Base-by-base conservation (phyloP, 1,140 invertebrate species). In the Pteromalus puparum region DNA sequence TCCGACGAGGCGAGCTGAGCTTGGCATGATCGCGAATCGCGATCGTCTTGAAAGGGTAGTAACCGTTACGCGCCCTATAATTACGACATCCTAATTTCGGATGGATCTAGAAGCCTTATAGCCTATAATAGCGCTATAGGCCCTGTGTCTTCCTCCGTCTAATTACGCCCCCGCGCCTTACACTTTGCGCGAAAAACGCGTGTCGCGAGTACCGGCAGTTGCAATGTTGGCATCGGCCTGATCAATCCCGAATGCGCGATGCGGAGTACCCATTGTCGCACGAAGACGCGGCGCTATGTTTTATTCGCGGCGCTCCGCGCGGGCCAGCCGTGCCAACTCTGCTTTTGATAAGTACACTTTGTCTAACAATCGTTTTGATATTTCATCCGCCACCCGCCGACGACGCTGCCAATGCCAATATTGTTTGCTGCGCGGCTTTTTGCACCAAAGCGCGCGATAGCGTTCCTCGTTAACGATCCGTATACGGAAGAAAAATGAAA, bases 21-120 rank as follows among this genome's bases (percentile, higher is more conserved):
- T 30, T n/a, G 28, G 28, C 61, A 70, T 70, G 34, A 70, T 28
- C 86, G n/a, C n/a, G n/a, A n/a, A n/a, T n/a, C n/a, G 84, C 67
- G 85, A 84, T 86, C 87, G 86, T 85, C 83, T 80, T 81, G 85
- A 87, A 85, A 87, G 87, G 87, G 87, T 86, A 10, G 82, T 86
- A 87, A 87, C 85, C 87, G 87, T 87, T 85, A 88, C n/a, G n/a
- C 86, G 86, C 87, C 87, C 86, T 89, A 87, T 87, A 88, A 87
- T 89, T 88, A 86, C 87, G 87, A 87, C 86, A 89, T 88, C 87
- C 86, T 87, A 88, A 87, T 87, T 87, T 88, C 87, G 88, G 87
- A 88, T 73, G 84, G 87, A 87, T 61, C 46, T n/a, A 24, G 38
- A 28, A 68, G 24, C n/a, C 24, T 18, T n/a, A n/a, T n/a, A n/a